A percentile compares a stretch with the other conserved stretches of the same genome.
These are phyloP conservation scores for Coccyzus lansbergi DNA, from an alignment of 2,797 vertebrate species.

Conservation along the genomic window DNA sequence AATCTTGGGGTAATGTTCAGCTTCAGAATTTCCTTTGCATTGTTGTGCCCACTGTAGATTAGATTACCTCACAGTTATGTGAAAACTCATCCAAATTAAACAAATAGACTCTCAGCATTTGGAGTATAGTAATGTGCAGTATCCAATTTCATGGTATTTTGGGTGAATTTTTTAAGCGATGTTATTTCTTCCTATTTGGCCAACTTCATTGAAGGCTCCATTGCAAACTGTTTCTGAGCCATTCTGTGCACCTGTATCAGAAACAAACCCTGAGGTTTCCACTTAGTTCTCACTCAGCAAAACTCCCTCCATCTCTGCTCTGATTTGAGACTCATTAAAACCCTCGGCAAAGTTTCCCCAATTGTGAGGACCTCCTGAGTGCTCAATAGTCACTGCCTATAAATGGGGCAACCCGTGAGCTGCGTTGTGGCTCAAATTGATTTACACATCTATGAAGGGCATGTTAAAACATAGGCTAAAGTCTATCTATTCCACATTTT, in stretches of 20 bases:
- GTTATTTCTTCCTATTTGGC: neutral
- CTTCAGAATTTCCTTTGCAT: neutral
- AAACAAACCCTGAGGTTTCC: neutral
- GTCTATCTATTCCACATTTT: neutral
- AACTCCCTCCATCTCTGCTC: neutral
- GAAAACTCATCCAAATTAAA: conserved; percentile 41
- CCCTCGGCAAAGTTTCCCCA: neutral
- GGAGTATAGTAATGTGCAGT: neutral
- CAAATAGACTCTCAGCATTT: neutral
- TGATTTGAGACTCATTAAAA: neutral
- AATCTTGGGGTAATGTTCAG: neutral
- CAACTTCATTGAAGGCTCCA: neutral
- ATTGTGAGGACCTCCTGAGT: fast-evolving
- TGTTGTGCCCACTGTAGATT: neutral
- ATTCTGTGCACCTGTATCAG: conserved; percentile 12
- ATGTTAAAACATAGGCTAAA: neutral
- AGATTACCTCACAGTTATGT: conserved; percentile 9
- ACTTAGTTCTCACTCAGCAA: conserved; percentile 23
- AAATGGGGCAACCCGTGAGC: neutral
- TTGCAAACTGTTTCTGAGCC: neutral
- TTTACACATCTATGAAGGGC: neutral
- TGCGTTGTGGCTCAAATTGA: neutral
- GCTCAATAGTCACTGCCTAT: neutral
- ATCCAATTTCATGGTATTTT: conserved; percentile 1
- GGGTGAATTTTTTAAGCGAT: neutral